Conservation (phyloP, 2,888 invertebrate genomes). For the Sinotaia quadrata region DNA sequence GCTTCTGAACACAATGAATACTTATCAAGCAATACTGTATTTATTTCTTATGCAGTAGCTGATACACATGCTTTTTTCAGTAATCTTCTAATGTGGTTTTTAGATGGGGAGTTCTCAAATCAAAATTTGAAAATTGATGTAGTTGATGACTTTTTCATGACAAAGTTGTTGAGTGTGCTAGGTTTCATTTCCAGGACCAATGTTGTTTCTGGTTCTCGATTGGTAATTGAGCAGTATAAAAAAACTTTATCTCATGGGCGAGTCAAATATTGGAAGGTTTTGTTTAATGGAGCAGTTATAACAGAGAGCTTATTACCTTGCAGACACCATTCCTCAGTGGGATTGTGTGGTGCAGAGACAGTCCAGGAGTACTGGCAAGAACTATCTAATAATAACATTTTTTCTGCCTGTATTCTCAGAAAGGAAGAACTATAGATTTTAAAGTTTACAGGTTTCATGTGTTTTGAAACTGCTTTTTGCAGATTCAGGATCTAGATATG, state of each 20-base stretch:
- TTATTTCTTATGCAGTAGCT: conserved; percentile 10
- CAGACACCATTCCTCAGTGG: neutral
- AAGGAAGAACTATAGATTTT: conserved; percentile 13
- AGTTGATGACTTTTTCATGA: conserved; percentile 28
- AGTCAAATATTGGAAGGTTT: conserved; percentile 10
- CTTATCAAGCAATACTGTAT: conserved; percentile 4
- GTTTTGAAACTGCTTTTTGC: neutral
- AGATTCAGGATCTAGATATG: too few relatives aligned
- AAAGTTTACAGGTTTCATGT: neutral
- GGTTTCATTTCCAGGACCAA: conserved; percentile 3
- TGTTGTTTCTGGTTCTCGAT: conserved; percentile 3
- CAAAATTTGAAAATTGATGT: conserved; percentile 21
- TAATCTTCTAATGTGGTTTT: conserved; percentile 12
- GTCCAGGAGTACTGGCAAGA: neutral
- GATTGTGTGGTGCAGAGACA: conserved; percentile 14
- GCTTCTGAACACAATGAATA: conserved; percentile 7
- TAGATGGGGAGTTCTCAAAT: neutral
- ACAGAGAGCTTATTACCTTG: conserved; percentile 12
- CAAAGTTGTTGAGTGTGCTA: conserved; percentile 25
- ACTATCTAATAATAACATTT: neutral
- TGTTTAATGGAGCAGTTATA: conserved; percentile 27
- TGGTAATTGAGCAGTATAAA: conserved; percentile 25
- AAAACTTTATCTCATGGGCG: neutral
- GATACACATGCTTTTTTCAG: conserved; percentile 1
- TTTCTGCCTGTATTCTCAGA: neutral